Base-by-base conservation (phyloP, 2,888 invertebrate genomes). In the Megamerina dolium region DNA sequence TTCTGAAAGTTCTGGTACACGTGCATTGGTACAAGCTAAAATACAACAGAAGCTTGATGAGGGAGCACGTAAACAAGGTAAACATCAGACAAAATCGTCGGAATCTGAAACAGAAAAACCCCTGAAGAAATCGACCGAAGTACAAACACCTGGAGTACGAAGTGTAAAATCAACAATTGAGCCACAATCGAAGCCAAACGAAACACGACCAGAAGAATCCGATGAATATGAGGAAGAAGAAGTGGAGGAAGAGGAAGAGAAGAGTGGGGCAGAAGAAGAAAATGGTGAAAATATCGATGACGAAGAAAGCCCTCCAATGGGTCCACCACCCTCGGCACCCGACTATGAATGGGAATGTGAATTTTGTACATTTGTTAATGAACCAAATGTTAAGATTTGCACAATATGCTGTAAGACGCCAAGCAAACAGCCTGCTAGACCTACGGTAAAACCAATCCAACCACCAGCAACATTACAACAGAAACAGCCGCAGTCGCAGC, bases 291-390 rank as follows among this genome's bases (percentile, higher is more conserved):
- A 31, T 4, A 37, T 39, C 4, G 51, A 51, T 9, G 55, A 50
- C 2, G 54, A 55, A 3, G 60, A 57, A 18, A 55, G 53, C 1
- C 37, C 50, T 19, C 13, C 52, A 9, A 48, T 68, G 9, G 69
- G 70, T 3, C 73, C 70, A 40, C 73, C 75, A 12, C 76, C 78
- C 1, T 73, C 75, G 2, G 74, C 77, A 12, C 79, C 81, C 0
- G 72, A 68, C 29, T 73, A 77, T 12, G 74, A 78, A 42, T 93
- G 92, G 92, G 82, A 87, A 51, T 93, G 92, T 66, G 87, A 89
- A 60, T 88, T 90, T 61, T 93, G 92, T 64, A 93, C 92, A 0
- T 91, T 83, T 64, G 84, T 90, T 3, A 93, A 93, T 64, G 83
- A 85, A 48, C 74, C 85, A 0, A 85, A 83, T 16, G 80, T 82